Evolutionary conservation across 2,113 vertebrate species (phyloP), one percentile per base, ranked within the genome.

Genomic region (Psilopsiagon aurifrons): DNA sequence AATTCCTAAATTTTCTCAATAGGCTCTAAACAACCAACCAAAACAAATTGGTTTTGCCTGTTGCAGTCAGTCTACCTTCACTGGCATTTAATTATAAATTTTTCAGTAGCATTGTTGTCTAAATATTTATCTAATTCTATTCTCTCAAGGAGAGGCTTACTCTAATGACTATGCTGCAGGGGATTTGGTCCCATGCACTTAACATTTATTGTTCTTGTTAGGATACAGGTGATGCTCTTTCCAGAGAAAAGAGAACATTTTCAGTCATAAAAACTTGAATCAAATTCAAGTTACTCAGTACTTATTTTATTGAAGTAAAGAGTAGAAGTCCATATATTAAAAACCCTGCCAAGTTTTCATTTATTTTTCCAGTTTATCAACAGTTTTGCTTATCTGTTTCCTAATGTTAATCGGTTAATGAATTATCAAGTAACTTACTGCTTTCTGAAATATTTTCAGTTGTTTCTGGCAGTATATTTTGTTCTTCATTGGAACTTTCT

Each of bases 71-170:
- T 79, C 44, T 67, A 79, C 75, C 90, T 66, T 87, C 29, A 17
- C 20, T 85, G 33, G 75, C 20, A 94, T 87, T 93, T 49, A 64
- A 87, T 95, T 95, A 83, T 25, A 79, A 57, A 25, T 44, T 83
- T 84, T 85, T 90, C 57, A 69, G 67, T 54, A 47, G 35, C 83
- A 66, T 47, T 63, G 31, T 44, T 57, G n/a, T 60, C 64, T 88
- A 86, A 86, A 86, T 86, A 92, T 88, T 88, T 90, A 78, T 75
- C 52, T 84, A 68, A 91, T 94, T 91, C 11, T 76, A 6, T 92
- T 69, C 28, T 41, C 29, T 91, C 47, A 68, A 68, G 39, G 20
- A 24, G 4, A 88, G 2, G 28, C 14, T 83, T 22, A 24, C 10
- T 79, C 7, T 82, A 75, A 82, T 71, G 51, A 33, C n/a, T 52